Conservation (phyloP, 2,113 vertebrate genomes). For the Phodopus roborovskii region DNA sequence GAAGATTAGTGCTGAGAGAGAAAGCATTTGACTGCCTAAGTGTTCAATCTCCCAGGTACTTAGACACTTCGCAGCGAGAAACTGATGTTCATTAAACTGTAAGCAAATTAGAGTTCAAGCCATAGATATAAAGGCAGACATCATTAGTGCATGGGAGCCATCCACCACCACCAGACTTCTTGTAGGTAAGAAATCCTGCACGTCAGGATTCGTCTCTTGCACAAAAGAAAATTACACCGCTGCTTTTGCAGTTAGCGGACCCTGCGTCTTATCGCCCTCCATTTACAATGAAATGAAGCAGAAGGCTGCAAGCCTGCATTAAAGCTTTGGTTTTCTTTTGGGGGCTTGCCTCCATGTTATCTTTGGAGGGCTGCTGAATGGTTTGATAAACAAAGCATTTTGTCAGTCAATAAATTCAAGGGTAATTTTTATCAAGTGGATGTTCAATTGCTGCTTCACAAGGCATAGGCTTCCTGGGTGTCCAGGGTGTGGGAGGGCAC, state of each 20-base stretch:
- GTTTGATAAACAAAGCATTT: slow-evolving; percentile 76
- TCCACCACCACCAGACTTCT: slow-evolving; percentile 62
- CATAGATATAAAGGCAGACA: slow-evolving; percentile 79
- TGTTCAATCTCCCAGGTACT: slow-evolving; percentile 68
- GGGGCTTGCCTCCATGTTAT: slow-evolving; percentile 79
- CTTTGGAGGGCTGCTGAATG: slow-evolving; percentile 63
- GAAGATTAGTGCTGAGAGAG: not conserved
- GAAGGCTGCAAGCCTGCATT: slow-evolving; percentile 77
- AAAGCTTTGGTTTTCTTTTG: slow-evolving; percentile 81
- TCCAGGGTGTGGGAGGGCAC: not conserved
- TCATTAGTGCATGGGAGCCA: slow-evolving; percentile 77
- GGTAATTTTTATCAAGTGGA: slow-evolving; percentile 63
- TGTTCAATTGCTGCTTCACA: not conserved
- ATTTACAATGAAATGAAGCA: slow-evolving; percentile 84
- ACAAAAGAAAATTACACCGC: slow-evolving; percentile 73
- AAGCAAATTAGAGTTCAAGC: slow-evolving; percentile 84
- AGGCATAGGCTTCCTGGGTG: not conserved
- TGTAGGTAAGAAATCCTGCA: slow-evolving; percentile 77
- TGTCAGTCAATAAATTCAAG: slow-evolving; percentile 76
- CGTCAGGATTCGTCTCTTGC: slow-evolving; percentile 73
- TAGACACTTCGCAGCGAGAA: slow-evolving; percentile 65
- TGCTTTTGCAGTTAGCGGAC: slow-evolving; percentile 55
- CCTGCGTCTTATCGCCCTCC: slow-evolving; percentile 79
- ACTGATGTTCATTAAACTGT: slow-evolving; percentile 77
- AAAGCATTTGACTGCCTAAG: slow-evolving; percentile 50